Base-by-base conservation (phyloP, 2,888 invertebrate genomes). In the Macrophya alboannulata region DNA sequence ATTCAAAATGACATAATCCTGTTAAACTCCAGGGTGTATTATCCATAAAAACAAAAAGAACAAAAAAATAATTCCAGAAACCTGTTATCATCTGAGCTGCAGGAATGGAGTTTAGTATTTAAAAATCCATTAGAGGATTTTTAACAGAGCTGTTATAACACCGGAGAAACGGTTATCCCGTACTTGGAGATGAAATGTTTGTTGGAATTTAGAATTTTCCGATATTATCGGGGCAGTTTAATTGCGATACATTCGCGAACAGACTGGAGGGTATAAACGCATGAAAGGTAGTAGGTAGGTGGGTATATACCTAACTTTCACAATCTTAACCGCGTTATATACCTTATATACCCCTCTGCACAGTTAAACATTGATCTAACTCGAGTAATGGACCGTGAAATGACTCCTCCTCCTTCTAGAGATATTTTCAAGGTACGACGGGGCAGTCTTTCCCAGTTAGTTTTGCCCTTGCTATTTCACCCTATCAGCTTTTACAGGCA, bases 311-410 rank as follows among this genome's bases (percentile, higher is more conserved):
- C 68, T 1, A 68, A 68, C 37, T 37, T 68, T 37, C 31, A 12
- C 68, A 68, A 68, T 68, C 37, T 68, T 68, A 17, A 68, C 37
- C 68, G 5, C 25, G 68, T 68, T 68, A n/a, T 72, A 40, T 25
- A 74, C 43, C 21, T 21, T 21, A n/a, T 21, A n/a, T n/a, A n/a
- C n/a, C 74, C 21, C 21, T 43, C 21, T 25, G 43, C 45, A 45
- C 74, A 74, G 74, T 74, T 74, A 45, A 74, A 45, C 74, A 74
- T 74, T 74, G 74, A 74, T 74, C 74, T 74, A 43, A 74, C 74
- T 43, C 74, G 43, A 45, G 45, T 74, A 74, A 74, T 74, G 74
- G 74, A 74, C 74, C 74, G 74, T 45, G 74, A 74, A 74, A 74
- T 74, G 74, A 74, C 43, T 74, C 68, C 68, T 68, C 37, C 74